Conservation (phyloP, 2,113 vertebrate species). For the Eulemur rufifrons region DNA sequence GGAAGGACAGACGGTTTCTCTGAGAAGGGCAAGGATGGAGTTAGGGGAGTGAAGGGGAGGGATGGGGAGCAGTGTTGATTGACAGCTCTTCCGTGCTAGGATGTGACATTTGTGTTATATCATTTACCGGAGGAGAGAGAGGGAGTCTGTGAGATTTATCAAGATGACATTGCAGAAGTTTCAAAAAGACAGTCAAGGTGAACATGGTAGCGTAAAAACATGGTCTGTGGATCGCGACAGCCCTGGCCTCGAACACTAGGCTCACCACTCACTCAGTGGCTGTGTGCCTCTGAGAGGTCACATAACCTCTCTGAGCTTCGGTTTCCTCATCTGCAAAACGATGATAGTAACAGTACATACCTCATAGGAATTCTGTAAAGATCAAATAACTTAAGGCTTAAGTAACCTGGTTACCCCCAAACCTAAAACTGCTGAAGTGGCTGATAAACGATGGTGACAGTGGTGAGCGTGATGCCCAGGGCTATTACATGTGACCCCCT, state of each 20-base stretch:
- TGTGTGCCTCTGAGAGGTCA: neutral
- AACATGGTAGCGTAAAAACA: neutral
- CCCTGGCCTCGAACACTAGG: neutral
- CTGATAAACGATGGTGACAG: neutral
- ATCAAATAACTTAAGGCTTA: neutral
- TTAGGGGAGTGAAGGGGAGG: fast-evolving
- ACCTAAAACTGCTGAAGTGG: neutral
- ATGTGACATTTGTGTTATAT: neutral
- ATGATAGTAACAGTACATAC: neutral
- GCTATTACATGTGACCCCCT: neutral
- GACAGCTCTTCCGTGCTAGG: neutral
- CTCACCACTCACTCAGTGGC: neutral
- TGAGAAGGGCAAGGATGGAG: neutral
- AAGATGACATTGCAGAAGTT: neutral
- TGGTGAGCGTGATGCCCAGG: neutral
- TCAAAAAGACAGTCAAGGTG: neutral
- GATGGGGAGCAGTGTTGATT: neutral
- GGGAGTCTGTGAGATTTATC: neutral
- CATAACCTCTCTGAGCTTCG: neutral
- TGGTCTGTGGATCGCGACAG: neutral
- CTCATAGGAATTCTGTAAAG: neutral
- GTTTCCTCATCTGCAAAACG: neutral
- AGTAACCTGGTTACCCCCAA: neutral
- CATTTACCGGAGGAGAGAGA: neutral
- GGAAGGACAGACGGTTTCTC: neutral